phyloP scores from a whole-genome alignment of 53 echinoderm and acorn worm genomes.

The Echinometra lucunter region DNA sequence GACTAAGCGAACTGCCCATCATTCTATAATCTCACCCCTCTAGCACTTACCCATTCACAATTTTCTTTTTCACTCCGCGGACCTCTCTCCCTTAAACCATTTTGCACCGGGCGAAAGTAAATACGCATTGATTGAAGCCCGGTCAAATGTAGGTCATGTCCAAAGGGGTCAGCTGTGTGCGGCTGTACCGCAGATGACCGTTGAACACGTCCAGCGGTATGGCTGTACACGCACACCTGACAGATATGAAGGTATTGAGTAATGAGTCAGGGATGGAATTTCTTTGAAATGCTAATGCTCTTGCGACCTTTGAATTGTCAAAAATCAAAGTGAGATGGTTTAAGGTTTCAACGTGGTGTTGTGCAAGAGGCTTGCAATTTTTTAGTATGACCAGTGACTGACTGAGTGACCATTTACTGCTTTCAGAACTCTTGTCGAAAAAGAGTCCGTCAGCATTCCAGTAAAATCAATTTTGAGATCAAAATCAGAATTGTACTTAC shows the following conservation, averaged over 20 bases:
- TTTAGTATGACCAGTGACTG: too few relatives aligned
- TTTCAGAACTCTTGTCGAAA: too few relatives aligned
- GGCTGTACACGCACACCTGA: slow-evolving; percentile 3
- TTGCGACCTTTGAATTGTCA: neutral
- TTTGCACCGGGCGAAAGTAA: slow-evolving; percentile 5
- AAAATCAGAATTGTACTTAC: too few relatives aligned
- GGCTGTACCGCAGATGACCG: slow-evolving; percentile 3
- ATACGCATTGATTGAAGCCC: slow-evolving; percentile 55
- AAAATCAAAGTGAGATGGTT: slow-evolving; percentile 2
- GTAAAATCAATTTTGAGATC: too few relatives aligned
- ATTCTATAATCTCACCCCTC: slow-evolving; percentile 3
- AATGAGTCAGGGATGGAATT: slow-evolving; percentile 2
- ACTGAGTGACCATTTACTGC: too few relatives aligned
- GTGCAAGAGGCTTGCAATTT: neutral
- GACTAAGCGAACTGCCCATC: neutral
- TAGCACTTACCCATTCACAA: slow-evolving; percentile 1
- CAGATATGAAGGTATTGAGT: too few relatives aligned
- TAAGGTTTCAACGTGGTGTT: neutral
- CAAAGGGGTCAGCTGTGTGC: slow-evolving; percentile 16
- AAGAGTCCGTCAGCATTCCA: too few relatives aligned
- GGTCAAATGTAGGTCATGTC: slow-evolving; percentile 54
- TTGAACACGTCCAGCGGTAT: neutral
- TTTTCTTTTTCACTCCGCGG: neutral
- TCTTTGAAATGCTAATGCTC: neutral
- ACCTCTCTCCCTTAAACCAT: slow-evolving; percentile 10